Conservation (phyloP, 2,113 vertebrate genomes). For the Chloropsis cyanopogon region DNA sequence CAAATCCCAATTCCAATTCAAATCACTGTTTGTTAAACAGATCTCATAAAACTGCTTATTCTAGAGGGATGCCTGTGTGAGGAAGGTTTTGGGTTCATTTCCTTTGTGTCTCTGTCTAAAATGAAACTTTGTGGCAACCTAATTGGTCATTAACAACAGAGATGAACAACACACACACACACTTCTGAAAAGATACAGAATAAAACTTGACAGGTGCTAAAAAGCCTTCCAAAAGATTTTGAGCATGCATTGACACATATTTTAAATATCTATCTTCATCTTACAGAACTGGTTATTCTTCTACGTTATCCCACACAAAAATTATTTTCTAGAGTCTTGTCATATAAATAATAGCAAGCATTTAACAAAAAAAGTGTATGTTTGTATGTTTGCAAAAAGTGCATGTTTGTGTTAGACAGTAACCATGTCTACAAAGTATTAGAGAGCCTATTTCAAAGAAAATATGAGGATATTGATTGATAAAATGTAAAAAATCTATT, state of each 20-base stretch:
- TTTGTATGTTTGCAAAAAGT: not conserved
- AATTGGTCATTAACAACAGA: not conserved
- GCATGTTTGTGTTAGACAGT: no score
- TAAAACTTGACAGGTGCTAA: not conserved
- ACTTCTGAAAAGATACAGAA: not conserved
- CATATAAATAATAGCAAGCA: not conserved
- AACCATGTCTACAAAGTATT: not conserved
- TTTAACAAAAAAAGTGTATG: not conserved
- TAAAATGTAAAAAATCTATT: not conserved
- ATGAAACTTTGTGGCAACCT: not conserved
- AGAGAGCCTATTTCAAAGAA: not conserved
- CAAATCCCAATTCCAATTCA: not conserved
- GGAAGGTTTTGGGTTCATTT: not conserved
- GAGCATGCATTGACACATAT: not conserved
- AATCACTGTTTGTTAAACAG: not conserved
- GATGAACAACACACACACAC: not conserved
- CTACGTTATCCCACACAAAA: not conserved
- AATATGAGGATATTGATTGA: not conserved
- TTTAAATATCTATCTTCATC: not conserved
- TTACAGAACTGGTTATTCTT: not conserved
- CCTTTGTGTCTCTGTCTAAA: not conserved
- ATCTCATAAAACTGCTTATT: not conserved
- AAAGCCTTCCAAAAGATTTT: not conserved
- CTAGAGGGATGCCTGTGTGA: not conserved
- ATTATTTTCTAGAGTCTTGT: not conserved